phyloP scores from a whole-genome alignment of 1,140 invertebrate genomes.

The Harpegnathos saltator region DNA sequence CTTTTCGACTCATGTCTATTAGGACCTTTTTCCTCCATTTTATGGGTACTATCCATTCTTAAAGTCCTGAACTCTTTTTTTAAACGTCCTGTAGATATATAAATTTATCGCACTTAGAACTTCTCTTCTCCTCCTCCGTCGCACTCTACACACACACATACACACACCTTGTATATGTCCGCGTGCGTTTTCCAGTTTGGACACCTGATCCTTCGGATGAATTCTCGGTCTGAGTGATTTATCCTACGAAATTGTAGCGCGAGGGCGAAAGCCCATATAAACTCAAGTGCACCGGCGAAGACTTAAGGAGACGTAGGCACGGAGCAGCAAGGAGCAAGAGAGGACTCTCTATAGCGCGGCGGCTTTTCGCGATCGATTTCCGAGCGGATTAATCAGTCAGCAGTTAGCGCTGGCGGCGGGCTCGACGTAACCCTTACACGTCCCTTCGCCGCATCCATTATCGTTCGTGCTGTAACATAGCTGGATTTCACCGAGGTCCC shows the following conservation, averaged over 20 bases:
- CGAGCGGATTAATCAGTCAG: slow-evolving; percentile 64
- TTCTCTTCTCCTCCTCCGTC: too few species aligned
- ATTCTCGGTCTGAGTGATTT: too few species aligned
- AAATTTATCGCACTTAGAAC: not conserved
- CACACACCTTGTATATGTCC: too few species aligned
- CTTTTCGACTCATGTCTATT: too few species aligned
- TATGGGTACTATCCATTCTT: too few species aligned
- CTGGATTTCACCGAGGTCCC: slow-evolving; percentile 31
- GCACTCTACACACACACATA: too few species aligned
- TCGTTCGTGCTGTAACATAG: slow-evolving; percentile 21
- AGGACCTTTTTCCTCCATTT: too few species aligned
- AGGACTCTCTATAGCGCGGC: not conserved
- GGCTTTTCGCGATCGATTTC: slow-evolving; percentile 36
- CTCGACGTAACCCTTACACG: slow-evolving; percentile 40
- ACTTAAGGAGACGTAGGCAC: not conserved
- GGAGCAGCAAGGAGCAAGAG: not conserved
- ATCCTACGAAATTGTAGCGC: too few species aligned
- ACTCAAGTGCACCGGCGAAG: not conserved
- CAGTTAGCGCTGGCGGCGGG: slow-evolving; percentile 29
- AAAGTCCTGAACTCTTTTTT: too few species aligned
- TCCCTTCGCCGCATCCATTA: slow-evolving; percentile 55
- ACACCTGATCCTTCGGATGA: too few species aligned
- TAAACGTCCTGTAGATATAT: too few species aligned
- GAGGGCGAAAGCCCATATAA: not conserved
- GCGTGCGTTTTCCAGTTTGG: too few species aligned